Evolutionary conservation across 2,888 invertebrate species (phyloP).

Genomic region (Drosophila nr. medialis): DNA sequence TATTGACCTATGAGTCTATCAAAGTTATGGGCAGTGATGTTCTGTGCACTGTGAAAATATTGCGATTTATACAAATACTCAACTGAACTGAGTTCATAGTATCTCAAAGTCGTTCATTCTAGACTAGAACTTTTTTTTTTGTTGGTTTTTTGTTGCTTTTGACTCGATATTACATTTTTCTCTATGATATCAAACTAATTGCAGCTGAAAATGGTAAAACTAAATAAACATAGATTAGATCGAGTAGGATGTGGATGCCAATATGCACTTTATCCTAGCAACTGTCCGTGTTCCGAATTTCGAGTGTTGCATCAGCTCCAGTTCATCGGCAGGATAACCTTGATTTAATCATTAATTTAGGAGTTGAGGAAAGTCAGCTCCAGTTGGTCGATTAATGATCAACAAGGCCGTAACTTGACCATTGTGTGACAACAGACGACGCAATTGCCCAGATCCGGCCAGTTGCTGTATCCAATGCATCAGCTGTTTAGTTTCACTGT

Average conservation of each 20-base stretch:
- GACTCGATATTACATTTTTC: not conserved
- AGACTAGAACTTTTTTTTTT: not conserved
- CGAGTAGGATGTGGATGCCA: not conserved
- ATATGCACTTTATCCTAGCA: not conserved
- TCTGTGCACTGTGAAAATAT: not conserved
- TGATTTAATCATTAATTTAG: not conserved
- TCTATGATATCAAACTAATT: not conserved
- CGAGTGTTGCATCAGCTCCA: not conserved
- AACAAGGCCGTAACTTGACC: constrained; percentile 30
- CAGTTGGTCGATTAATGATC: constrained; percentile 34
- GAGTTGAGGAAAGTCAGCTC: constrained; percentile 14
- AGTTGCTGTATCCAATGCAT: constrained; percentile 29
- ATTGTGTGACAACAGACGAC: constrained; percentile 40
- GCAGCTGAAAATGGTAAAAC: not conserved
- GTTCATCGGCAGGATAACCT: constrained; percentile 20
- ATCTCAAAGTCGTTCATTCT: not conserved
- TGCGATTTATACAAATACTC: not conserved
- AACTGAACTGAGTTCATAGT: not conserved
- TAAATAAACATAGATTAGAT: not conserved
- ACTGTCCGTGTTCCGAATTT: not conserved
- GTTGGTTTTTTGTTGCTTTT: not conserved
- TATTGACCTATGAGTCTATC: not conserved
- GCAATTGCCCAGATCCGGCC: constrained; percentile 27
- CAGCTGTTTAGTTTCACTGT: constrained; percentile 4
- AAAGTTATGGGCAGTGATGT: not conserved